Evolutionary conservation across 2,113 vertebrate genomes (phyloP).

Genomic region (Australoheros scitulus): DNA sequence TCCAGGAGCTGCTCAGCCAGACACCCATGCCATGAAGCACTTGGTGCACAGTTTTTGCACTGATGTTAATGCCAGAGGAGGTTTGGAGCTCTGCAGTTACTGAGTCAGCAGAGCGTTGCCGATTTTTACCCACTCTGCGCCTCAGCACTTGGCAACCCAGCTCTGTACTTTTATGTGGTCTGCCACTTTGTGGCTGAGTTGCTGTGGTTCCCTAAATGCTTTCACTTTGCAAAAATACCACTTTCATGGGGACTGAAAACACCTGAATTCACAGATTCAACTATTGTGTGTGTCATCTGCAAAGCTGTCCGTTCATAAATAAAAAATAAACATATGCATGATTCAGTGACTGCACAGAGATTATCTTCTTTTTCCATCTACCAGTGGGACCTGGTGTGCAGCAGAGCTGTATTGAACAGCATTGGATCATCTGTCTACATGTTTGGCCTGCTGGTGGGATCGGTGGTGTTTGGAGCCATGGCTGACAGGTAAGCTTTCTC

Average conservation of each 20-base stretch:
- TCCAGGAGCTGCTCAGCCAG: neutral
- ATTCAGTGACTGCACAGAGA: neutral
- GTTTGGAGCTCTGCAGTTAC: no score
- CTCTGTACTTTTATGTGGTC: no score
- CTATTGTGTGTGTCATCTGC: neutral
- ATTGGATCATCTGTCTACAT: slow-evolving; percentile 79
- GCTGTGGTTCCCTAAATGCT: neutral
- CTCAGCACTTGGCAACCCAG: no score
- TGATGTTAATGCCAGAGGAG: no score
- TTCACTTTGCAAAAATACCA: neutral
- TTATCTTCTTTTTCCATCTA: neutral
- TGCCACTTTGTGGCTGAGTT: no score
- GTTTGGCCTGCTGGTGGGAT: slow-evolving; percentile 79
- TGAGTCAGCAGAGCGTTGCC: no score
- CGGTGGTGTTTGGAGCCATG: slow-evolving; percentile 78
- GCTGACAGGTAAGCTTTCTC: slow-evolving; percentile 75
- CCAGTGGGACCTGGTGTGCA: slow-evolving; percentile 83
- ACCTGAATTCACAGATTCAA: neutral
- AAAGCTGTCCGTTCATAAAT: neutral
- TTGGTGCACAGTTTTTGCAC: no score
- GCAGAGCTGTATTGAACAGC: slow-evolving; percentile 69
- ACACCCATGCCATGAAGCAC: neutral
- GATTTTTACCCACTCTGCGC: no score
- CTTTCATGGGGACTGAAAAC: neutral
- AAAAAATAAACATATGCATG: neutral